Percentiles rank a stretch among this genome's conserved stretches.
These are phyloP conservation scores for Augiades crinisus DNA, from an alignment of 2,888 invertebrate species.

Conservation along the genomic window DNA sequence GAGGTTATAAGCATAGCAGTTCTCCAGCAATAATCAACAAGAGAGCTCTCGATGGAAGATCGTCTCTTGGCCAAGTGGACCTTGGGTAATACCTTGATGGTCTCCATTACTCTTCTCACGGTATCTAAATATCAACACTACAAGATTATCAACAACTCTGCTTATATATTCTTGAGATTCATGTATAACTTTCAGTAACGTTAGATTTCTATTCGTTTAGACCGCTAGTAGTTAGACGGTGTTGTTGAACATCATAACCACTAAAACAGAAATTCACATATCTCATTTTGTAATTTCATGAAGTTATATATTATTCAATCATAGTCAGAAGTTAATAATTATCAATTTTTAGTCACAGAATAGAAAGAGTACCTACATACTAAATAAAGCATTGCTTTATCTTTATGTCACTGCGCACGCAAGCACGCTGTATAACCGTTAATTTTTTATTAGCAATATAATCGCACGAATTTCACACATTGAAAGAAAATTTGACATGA, in stretches of 20 bases:
- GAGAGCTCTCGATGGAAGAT: too few species aligned
- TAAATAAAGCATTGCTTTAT: neutral
- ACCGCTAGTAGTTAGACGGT: constrained; percentile 14
- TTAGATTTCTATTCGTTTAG: constrained; percentile 4
- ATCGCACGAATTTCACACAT: constrained; percentile 11
- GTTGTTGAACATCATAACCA: constrained; percentile 2
- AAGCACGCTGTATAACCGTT: constrained; percentile 11
- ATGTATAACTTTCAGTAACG: constrained; percentile 4
- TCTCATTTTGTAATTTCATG: constrained; percentile 11
- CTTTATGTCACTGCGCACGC: neutral
- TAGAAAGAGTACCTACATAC: too few species aligned
- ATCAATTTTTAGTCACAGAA: too few species aligned
- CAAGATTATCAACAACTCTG: too few species aligned
- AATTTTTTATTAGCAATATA: constrained; percentile 6
- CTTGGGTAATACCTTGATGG: too few species aligned
- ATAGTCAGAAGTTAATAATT: too few species aligned
- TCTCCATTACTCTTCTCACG: too few species aligned
- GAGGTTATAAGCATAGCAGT: too few species aligned
- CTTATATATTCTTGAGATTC: constrained; percentile 9
- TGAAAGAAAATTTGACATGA: neutral
- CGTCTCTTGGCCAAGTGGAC: too few species aligned
- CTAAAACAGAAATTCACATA: neutral
- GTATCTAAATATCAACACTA: too few species aligned
- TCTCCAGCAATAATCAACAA: too few species aligned
- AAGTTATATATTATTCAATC: constrained; percentile 12